phyloP scores from a whole-genome alignment of 92 coral and sea anemone species.

The Porites cylindrica region DNA sequence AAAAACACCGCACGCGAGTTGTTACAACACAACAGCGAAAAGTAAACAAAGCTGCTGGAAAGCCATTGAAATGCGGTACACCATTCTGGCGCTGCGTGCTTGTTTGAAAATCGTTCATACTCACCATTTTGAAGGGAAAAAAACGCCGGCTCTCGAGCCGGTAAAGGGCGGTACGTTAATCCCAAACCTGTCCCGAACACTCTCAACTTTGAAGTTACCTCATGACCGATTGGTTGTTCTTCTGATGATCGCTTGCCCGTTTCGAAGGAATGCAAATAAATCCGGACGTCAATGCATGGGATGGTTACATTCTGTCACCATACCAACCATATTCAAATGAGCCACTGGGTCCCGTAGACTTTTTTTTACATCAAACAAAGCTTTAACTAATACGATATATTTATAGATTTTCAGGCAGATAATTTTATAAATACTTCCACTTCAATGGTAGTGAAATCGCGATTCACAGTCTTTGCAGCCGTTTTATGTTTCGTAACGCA shows the following conservation, averaged over 20 bases:
- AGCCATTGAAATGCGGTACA: conserved; percentile 28
- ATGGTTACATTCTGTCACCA: conserved; percentile 3
- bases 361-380: too few species aligned
- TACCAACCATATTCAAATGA: conserved; percentile 14
- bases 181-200: too few species aligned
- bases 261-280: conserved; percentile 38
- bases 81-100: neutral
- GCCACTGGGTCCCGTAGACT: neutral
- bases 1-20: neutral
- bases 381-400: neutral
- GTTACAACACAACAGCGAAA: neutral
- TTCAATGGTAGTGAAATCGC: too few species aligned
- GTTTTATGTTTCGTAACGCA: too few species aligned
- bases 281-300: neutral
- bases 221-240: conserved; percentile 14
- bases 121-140: conserved; percentile 28
- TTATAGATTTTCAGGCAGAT: too few species aligned
- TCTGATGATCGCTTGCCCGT: conserved; percentile 7
- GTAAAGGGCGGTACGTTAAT: neutral
- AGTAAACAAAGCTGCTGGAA: conserved; percentile 44
- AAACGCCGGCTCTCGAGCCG: neutral
- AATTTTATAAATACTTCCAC: too few species aligned
- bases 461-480: too few species aligned
- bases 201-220: neutral
- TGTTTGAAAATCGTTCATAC: neutral